Base-by-base conservation (phyloP, 2,113 vertebrate genomes). In the Phasianus colchicus region DNA sequence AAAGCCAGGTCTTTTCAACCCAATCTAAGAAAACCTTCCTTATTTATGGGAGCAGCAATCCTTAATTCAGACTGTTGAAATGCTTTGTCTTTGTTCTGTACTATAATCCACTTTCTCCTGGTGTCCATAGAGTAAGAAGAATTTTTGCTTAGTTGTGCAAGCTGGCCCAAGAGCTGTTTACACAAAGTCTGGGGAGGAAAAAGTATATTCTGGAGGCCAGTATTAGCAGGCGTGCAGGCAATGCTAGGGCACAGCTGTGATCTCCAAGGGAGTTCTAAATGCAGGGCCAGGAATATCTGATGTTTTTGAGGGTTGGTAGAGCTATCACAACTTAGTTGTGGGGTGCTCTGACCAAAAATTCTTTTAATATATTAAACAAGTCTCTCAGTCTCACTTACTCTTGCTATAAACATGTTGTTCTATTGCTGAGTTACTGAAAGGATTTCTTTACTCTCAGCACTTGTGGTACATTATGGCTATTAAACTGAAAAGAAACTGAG, bases 401-500 rank as follows among this genome's bases (percentile, higher is more conserved):
- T 94, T 93, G 34, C 47, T 65, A 11, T 50, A 74, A 96, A 75
- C 47, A 81, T 54, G 30, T 67, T 77, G 42, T 77, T 91, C 34
- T 58, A 67, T 20, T 86, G 61, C 34, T 60, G 72, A 29, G 47
- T 64, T 87, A 54, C 67, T 86, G 76, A 70, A 43, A 50, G 22
- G 34, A 74, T 66, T 91, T 72, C 64, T 91, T 48, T 80, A 25
- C 16, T 34, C 61, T 81, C 43, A 74, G 52, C 34, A 10, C 65
- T 42, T 27, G 22, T n/a, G 52, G 18, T 34, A 47, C 36, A 9
- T 25, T 25, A 18, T 45, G 15, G 29, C 66, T 83, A 70, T 73
- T 64, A 77, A 45, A 42, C 34, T 81, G 70, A 93, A 93, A 92
- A 90, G 74, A 78, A 94, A 22, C 32, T 47, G 47, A 84, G 32